Conservation (phyloP, 2,888 invertebrate genomes). For the Dione vanillae region DNA sequence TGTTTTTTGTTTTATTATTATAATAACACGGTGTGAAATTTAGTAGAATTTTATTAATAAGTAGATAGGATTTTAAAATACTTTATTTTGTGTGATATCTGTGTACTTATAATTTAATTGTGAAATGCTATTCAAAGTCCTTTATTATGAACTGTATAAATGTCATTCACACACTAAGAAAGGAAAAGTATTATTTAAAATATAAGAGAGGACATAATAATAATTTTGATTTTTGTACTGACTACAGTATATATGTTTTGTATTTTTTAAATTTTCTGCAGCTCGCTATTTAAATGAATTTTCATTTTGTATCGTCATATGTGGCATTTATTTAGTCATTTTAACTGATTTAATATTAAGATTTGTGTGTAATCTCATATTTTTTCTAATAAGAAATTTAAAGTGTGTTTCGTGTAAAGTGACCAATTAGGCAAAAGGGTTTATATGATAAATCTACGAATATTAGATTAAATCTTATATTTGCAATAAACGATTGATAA, state of each 20-base stretch:
- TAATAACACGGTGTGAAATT: conserved; percentile 13
- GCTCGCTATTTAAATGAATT: background rate
- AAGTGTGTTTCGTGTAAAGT: conserved; percentile 46
- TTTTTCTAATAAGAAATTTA: conserved; percentile 31
- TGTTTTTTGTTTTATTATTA: background rate
- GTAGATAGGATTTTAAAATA: conserved; percentile 5
- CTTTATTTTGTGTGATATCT: conserved; percentile 14
- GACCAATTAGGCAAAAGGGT: conserved; percentile 71
- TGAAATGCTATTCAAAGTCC: no score
- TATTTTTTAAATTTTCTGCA: background rate
- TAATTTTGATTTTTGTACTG: background rate
- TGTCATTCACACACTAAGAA: no score
- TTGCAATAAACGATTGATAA: conserved; percentile 50
- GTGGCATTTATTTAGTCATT: background rate
- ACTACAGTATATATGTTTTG: no score
- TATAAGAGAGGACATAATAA: background rate
- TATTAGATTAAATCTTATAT: conserved; percentile 50
- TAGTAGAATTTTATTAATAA: conserved; percentile 24
- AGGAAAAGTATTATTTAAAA: background rate
- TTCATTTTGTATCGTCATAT: background rate
- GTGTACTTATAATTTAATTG: conserved; percentile 10
- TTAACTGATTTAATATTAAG: background rate
- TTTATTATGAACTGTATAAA: no score
- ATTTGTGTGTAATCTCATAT: background rate
- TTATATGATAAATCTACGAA: conserved; percentile 46